phyloP scores from a whole-genome alignment of 2,797 vertebrate genomes.

The Acropternis orthonyx region DNA sequence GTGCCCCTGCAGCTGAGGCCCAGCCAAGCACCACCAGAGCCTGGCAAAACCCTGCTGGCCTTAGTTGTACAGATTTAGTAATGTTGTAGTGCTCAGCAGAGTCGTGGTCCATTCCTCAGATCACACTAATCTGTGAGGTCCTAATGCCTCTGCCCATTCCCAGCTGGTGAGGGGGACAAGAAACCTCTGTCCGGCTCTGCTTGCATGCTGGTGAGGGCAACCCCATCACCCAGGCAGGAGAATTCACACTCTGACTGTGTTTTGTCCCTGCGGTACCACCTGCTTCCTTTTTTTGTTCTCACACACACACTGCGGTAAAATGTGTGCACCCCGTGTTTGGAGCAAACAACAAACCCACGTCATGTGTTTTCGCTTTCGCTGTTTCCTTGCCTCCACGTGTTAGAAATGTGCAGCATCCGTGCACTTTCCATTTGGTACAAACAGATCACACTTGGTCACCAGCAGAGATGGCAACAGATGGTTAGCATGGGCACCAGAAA shows the following conservation, averaged over 20 bases:
- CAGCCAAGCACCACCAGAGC: background rate
- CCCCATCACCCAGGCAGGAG: background rate
- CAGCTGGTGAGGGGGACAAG: accelerated
- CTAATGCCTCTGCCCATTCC: background rate
- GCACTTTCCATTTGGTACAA: conserved; percentile 40
- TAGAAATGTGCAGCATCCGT: background rate
- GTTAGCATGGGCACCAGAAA: background rate
- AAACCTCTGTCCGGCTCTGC: background rate
- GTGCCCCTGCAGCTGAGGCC: background rate
- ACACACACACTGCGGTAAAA: background rate
- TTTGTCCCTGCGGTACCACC: background rate
- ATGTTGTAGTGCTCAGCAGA: background rate
- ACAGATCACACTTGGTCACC: background rate
- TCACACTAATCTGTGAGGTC: accelerated
- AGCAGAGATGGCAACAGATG: background rate
- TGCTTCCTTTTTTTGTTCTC: conserved; percentile 51
- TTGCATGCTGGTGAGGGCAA: background rate
- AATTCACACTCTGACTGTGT: background rate
- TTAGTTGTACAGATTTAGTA: background rate
- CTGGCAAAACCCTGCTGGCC: background rate
- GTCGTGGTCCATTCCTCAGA: background rate
- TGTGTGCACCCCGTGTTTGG: background rate
- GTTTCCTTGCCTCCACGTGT: conserved; percentile 45
- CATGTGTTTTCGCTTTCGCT: conserved; percentile 60
- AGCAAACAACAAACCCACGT: conserved; percentile 61